Percentiles rank a stretch among this genome's conserved stretches.
Conservation (phyloP, 2,113 vertebrate species). For the Dendropsophus ebraccatus region DNA sequence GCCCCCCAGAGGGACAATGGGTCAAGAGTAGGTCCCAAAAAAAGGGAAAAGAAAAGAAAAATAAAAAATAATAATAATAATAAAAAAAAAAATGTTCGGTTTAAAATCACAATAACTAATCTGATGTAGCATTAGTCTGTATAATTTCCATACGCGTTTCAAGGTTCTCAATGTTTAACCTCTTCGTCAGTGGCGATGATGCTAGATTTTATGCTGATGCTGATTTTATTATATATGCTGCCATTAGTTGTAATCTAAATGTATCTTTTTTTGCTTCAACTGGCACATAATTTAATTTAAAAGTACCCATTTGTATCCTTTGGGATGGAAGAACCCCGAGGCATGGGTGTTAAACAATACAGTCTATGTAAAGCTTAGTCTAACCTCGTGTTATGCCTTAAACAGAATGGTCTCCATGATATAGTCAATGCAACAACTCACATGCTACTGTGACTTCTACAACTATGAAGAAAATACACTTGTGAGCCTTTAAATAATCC, state of each 20-base stretch:
- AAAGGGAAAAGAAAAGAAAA: too few species aligned
- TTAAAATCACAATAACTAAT: too few species aligned
- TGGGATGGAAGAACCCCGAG: not conserved
- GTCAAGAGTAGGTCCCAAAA: too few species aligned
- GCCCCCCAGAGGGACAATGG: too few species aligned
- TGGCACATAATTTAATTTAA: not conserved
- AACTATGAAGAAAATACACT: not conserved
- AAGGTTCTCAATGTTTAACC: too few species aligned
- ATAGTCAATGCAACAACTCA: not conserved
- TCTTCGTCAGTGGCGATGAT: too few species aligned
- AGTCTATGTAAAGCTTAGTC: not conserved
- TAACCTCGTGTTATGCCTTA: constrained; percentile 6
- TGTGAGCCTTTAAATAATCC: not conserved
- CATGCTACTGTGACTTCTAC: not conserved
- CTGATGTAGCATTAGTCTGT: too few species aligned
- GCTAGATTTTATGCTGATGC: too few species aligned
- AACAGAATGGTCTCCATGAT: not conserved
- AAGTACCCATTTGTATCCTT: not conserved
- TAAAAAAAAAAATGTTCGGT: too few species aligned
- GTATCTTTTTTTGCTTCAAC: not conserved
- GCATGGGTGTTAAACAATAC: not conserved
- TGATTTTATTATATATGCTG: too few species aligned
- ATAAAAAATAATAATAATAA: too few species aligned
- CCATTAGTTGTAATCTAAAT: not conserved
- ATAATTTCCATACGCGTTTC: too few species aligned